Evolutionary conservation across 2,113 vertebrate species (phyloP), one percentile per base, ranked within the genome.

Genomic region (Synchiropus splendidus): DNA sequence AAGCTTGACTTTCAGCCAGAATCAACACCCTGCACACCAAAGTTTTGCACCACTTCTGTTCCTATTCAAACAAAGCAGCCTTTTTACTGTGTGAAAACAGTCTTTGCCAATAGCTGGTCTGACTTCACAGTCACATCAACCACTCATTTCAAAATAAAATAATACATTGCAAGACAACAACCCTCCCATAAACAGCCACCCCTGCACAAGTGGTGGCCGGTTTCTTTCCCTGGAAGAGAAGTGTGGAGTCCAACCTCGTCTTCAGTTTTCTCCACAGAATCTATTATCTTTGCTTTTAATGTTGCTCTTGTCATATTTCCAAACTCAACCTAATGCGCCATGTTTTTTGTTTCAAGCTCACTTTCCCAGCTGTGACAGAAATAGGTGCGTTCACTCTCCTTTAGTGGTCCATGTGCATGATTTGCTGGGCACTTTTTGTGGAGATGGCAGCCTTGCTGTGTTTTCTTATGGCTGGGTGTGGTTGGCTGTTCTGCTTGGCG

Each of bases 381-480:
- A 78, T 77, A 75, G 69, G 67, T 65, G 55, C 70, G 66, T 67
- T 75, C 38, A 51, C 58, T 64, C 39, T 10, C 27, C 58, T 54
- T 16, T 56, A 39, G 50, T 64, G 54, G 60, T 54, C 11, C 6
- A 2, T 14, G n/a, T 32, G 54, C 40, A 43, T 33, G 45, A 43
- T 55, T 30, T 56, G 49, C 62, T 31, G 40, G 54, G 46, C 53
- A 54, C 21, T 67, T 48, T 68, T 55, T 44, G 42, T 54, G 54
- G 58, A 48, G 56, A 67, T 51, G 68, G 66, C 64, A 61, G 52
- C 46, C 56, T 53, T 1, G 14, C 55, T 27, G 48, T 72, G 67
- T 78, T 79, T 78, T 76, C 62, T 67, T 54, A 48, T 54, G 59
- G 48, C 67, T 62, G 74, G 71, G 72, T 77, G 78, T 48, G 71